Base-by-base conservation (phyloP, 2,888 invertebrate genomes). In the Bedellia somnulentella region DNA sequence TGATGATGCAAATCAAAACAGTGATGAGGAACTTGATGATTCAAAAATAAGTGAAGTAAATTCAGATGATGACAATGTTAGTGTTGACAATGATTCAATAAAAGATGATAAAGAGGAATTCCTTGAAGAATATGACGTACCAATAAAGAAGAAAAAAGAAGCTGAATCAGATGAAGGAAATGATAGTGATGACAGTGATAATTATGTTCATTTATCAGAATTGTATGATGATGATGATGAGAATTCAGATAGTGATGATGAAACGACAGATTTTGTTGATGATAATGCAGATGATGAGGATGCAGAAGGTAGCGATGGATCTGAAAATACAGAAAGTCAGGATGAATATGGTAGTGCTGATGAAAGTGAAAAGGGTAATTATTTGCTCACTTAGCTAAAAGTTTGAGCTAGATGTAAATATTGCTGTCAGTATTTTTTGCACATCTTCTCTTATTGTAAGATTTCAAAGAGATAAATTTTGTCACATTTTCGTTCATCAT, bases 91-190 rank as follows among this genome's bases (percentile, higher is more conserved):
- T 24, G 33, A 40, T 24, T 37, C 37, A 18, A 31, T 35, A 1
- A 26, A 32, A 23, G 5, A n/a, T 25, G 33, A 37, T 30, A 46
- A 55, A 36, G 51, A 62, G 31, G 56, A 59, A 18, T 64, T 49
- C 44, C 27, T 66, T 38, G 55, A 70, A 49, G 70, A 71, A 48
- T 52, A 53, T 37, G 64, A 55, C 39, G 59, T 71, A 1, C 68
- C 68, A 2, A 11, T 67, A 3, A 60, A 37, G 29, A 66, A 61
- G 34, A 56, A 40, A n/a, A n/a, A n/a, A 25, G 46, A 55, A 6
- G 46, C 51, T 14, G 52, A 59, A 4, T 43, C 41, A 5, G 61
- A 62, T 46, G 64, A 67, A 42, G 64, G 49, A 13, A 58, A 59
- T 43, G 52, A 57, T 13, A 62, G 62, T 42, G 68, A 66, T 49